A percentile compares a stretch with the other conserved stretches of the same genome.
phyloP scores from a whole-genome alignment of 2,888 invertebrate species.

The Sesia apiformis region DNA sequence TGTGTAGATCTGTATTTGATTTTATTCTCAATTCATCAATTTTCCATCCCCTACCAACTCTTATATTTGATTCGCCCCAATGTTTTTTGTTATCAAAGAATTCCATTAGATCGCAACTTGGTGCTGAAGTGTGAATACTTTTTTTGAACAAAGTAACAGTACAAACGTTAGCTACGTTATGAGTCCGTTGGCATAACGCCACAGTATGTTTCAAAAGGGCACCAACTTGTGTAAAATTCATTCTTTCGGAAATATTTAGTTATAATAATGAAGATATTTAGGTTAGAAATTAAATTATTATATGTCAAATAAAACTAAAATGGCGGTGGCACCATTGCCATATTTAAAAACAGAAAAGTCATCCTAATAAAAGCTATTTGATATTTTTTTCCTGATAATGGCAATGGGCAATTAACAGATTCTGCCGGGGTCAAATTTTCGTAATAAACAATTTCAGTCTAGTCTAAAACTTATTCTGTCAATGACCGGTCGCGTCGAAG shows the following conservation, averaged over 20 bases:
- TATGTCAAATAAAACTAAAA: no score
- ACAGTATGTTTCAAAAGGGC: slow-evolving; percentile 2
- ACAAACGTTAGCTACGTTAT: background rate
- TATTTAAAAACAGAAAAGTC: no score
- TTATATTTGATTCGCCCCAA: slow-evolving; percentile 84
- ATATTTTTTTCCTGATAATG: no score
- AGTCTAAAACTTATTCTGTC: no score
- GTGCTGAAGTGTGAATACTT: slow-evolving; percentile 48
- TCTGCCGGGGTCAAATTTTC: no score
- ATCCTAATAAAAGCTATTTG: no score
- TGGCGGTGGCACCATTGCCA: no score
- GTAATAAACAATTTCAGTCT: no score
- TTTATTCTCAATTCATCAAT: slow-evolving; percentile 94
- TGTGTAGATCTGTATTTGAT: slow-evolving; percentile 95
- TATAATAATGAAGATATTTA: no score
- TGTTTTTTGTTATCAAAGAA: slow-evolving; percentile 92
- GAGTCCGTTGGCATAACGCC: background rate
- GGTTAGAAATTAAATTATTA: no score
- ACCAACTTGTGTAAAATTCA: background rate
- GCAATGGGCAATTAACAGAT: no score
- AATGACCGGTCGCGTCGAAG: no score
- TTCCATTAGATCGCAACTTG: slow-evolving; percentile 79
- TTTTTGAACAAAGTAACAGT: slow-evolving; percentile 10
- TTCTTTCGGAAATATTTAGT: background rate
- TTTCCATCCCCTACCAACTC: slow-evolving; percentile 90